These are phyloP conservation scores for Pleuronectes platessa DNA, from an alignment of 2,113 vertebrate genomes.

Conservation along the genomic window DNA sequence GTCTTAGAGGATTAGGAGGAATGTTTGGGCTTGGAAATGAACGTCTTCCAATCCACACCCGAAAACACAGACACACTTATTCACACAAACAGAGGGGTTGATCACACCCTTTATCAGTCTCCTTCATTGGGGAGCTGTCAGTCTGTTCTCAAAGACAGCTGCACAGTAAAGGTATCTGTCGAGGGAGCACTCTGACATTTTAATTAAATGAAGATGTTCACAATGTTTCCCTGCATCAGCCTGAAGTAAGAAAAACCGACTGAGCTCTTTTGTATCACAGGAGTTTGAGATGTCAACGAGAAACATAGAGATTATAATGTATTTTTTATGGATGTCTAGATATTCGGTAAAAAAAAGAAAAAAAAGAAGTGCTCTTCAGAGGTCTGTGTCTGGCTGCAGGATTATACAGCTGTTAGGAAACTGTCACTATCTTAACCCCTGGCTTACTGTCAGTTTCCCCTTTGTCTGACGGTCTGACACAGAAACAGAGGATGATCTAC, in stretches of 20 bases:
- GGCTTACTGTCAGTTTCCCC: slow-evolving; percentile 31
- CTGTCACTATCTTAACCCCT: slow-evolving; percentile 48
- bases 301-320: slow-evolving; percentile 1
- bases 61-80: slow-evolving; percentile 15
- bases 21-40: slow-evolving; percentile 7
- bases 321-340: not conserved
- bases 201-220: slow-evolving; percentile 37
- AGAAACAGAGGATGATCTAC: slow-evolving; percentile 1
- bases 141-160: slow-evolving; percentile 61
- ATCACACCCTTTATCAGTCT: slow-evolving; percentile 32
- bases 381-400: not conserved
- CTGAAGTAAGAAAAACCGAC: slow-evolving; percentile 30
- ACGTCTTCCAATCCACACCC: slow-evolving; percentile 1
- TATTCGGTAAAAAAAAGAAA: not conserved
- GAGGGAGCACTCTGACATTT: slow-evolving; percentile 53
- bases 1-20: not conserved
- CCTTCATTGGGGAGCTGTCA: slow-evolving; percentile 48
- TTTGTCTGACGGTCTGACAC: slow-evolving; percentile 36
- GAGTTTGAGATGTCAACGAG: not conserved
- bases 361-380: not conserved
- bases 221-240: slow-evolving; percentile 40
- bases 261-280: not conserved
- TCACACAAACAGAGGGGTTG: slow-evolving; percentile 7
- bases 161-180: slow-evolving; percentile 59
- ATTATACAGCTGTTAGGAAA: slow-evolving; percentile 66